Percentiles rank a stretch among this genome's conserved stretches.
phyloP scores from a whole-genome alignment of 2,888 invertebrate species.

The Matsumyia berberina region DNA sequence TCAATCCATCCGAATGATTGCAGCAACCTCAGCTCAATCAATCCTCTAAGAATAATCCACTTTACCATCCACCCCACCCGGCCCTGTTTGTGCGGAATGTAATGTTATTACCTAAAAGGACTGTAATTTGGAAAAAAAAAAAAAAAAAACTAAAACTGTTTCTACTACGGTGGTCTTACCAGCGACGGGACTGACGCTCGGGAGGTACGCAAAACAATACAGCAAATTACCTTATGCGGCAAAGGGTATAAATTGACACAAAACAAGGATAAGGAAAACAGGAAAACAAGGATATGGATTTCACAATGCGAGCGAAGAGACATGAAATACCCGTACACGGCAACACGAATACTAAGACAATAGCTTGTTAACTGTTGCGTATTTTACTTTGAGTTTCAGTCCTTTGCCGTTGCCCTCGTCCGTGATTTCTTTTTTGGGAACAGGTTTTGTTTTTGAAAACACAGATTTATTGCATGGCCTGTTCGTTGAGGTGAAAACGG shows the following conservation, averaged over 20 bases:
- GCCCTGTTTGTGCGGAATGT: constrained; percentile 4
- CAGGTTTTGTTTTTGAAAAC: constrained; percentile 58
- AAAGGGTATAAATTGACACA: constrained; percentile 66
- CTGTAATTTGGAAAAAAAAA: constrained; percentile 10
- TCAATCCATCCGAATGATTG: constrained; percentile 55
- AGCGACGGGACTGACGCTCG: constrained; percentile 17
- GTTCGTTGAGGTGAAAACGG: constrained; percentile 57
- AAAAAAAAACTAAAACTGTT: too few species aligned
- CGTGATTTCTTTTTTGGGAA: constrained; percentile 23
- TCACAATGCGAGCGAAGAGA: constrained; percentile 22
- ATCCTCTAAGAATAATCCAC: constrained; percentile 58
- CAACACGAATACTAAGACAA: constrained; percentile 51
- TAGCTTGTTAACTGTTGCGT: constrained; percentile 75
- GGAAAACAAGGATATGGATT: constrained; percentile 59
- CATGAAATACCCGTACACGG: constrained; percentile 10
- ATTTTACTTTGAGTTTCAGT: constrained; percentile 36
- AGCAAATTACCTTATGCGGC: constrained; percentile 58
- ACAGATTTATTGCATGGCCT: constrained; percentile 67
- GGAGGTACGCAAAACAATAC: constrained; percentile 39
- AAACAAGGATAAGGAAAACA: constrained; percentile 64
- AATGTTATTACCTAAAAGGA: constrained; percentile 27
- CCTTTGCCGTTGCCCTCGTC: constrained; percentile 23
- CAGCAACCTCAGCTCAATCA: constrained; percentile 53
- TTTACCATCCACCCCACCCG: constrained; percentile 7
- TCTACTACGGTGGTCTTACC: not conserved